Percentiles rank a stretch among this genome's conserved stretches.
phyloP scores from a whole-genome alignment of 2,888 invertebrate genomes.

The Criorhina ranunculi region DNA sequence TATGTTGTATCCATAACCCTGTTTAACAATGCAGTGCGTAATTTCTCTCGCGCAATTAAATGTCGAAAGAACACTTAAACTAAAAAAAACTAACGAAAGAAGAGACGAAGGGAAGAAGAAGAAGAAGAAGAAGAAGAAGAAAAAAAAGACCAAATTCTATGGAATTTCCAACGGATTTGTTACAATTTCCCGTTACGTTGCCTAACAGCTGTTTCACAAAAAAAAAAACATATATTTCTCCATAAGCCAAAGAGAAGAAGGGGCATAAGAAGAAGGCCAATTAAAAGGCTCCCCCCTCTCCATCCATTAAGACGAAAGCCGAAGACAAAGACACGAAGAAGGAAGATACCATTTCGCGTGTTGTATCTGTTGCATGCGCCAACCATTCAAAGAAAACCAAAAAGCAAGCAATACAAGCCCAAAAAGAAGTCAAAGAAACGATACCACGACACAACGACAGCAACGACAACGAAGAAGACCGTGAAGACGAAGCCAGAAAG shows the following conservation, averaged over 20 bases:
- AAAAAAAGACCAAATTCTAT: conserved; percentile 31
- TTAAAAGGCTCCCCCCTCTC: conserved; percentile 40
- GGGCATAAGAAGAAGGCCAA: conserved; percentile 47
- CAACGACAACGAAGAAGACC: conserved; percentile 11
- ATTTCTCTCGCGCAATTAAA: conserved; percentile 58
- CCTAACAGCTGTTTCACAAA: conserved; percentile 72
- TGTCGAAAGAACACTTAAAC: conserved; percentile 50
- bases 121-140: neutral
- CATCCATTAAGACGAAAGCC: neutral
- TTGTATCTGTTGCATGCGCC: conserved; percentile 58
- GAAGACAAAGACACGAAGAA: conserved; percentile 4
- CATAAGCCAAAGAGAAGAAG: conserved; percentile 25
- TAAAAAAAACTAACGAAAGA: conserved; percentile 6
- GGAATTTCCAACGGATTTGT: conserved; percentile 65
- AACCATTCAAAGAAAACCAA: conserved; percentile 57
- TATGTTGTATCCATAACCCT: neutral
- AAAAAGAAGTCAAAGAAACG: conserved; percentile 43
- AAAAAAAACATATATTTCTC: neutral
- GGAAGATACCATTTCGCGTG: conserved; percentile 64
- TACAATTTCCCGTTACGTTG: conserved; percentile 70
- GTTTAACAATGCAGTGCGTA: conserved; percentile 24
- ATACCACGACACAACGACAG: conserved; percentile 20
- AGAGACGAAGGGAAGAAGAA: conserved; percentile 1
- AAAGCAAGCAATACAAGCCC: conserved; percentile 42
- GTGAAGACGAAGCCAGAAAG: conserved; percentile 12